These are phyloP conservation scores for Cyprinodon diabolis DNA, from an alignment of 2,797 vertebrate genomes.

Conservation along the genomic window DNA sequence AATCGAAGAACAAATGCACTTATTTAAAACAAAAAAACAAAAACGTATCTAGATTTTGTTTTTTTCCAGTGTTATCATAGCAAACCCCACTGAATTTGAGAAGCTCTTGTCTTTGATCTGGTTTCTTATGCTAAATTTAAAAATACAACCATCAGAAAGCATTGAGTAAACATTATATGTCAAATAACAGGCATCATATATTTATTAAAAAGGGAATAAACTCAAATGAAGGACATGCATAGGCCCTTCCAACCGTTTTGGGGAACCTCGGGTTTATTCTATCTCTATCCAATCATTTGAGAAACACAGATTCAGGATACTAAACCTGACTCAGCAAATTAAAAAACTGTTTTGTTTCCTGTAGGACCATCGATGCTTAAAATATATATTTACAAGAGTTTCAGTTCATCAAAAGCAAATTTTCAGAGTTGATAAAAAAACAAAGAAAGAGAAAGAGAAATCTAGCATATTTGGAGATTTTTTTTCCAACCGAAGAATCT, in stretches of 20 bases:
- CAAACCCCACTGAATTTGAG: neutral
- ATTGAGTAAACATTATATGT: constrained; percentile 6
- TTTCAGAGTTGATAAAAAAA: neutral
- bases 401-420: neutral
- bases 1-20: too few species aligned
- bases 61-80: too few species aligned
- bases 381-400: neutral
- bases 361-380: neutral
- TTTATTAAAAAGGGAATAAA: neutral
- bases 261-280: neutral
- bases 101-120: constrained; percentile 20
- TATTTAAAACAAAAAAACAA: too few species aligned
- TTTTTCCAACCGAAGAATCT: neutral
- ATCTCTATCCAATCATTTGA: constrained; percentile 6
- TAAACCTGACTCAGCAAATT: neutral
- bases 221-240: neutral
- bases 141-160: constrained; percentile 30
- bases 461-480: neutral
- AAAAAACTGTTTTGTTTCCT: neutral
- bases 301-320: neutral
- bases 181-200: constrained; percentile 27
- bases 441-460: neutral
- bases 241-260: neutral
- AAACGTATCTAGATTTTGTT: too few species aligned
- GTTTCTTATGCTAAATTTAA: constrained; percentile 29